These are phyloP conservation scores for Bufotes viridis DNA, from an alignment of 2,797 vertebrate genomes.

Conservation along the genomic window DNA sequence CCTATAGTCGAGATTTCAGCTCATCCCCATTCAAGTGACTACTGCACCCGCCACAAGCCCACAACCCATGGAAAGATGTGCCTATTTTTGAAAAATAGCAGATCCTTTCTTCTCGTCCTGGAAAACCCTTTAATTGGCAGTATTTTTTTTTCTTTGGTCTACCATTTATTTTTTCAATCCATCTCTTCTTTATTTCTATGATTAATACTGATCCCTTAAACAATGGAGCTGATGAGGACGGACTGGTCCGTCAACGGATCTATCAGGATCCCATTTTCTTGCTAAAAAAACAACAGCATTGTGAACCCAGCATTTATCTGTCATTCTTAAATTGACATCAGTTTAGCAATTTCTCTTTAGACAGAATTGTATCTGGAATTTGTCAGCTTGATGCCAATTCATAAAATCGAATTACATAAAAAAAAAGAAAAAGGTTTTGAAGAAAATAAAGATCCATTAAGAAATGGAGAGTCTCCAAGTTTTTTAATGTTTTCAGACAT, in stretches of 20 bases:
- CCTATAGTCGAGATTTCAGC: too few relatives aligned
- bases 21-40: too few relatives aligned
- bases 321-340: neutral
- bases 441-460: neutral
- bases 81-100: too few relatives aligned
- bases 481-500: neutral
- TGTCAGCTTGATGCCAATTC: neutral
- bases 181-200: neutral
- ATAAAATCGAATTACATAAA: neutral
- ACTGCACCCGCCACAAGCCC: too few relatives aligned
- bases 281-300: neutral
- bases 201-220: neutral
- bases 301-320: neutral
- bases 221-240: neutral
- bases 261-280: neutral
- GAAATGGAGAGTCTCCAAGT: slow-evolving; percentile 3
- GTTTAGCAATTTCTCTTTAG: neutral
- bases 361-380: neutral
- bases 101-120: too few relatives aligned
- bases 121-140: neutral
- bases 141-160: neutral
- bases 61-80: too few relatives aligned
- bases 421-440: neutral
- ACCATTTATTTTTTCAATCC: neutral
- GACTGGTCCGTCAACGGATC: neutral